Evolutionary conservation across 2,113 vertebrate species (phyloP), one percentile per base, ranked within the genome.

Genomic region (Vidua macroura): DNA sequence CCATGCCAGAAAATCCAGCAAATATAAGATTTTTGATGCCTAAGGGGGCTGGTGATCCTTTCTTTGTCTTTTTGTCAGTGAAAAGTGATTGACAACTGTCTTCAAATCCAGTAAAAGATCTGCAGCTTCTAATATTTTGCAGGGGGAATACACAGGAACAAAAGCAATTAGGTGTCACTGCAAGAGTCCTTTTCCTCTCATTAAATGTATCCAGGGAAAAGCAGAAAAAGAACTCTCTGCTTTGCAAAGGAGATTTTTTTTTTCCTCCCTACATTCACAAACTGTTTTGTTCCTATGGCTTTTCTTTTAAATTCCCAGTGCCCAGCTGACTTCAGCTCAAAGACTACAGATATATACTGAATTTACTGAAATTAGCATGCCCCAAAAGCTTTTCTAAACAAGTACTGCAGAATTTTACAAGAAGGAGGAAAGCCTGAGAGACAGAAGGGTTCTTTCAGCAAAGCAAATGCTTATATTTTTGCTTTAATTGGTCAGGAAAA

Each of bases 101-200:
- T 56, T 77, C 75, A 92, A 92, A 92, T 66, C 46, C 66, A 86
- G 72, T 14, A 56, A 35, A 58, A 74, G 39, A 74, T 72, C 59
- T 80, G 39, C 68, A 90, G 25, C 15, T 81, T 93, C 46, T 43
- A 39, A 83, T 53, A 35, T 64, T 93, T 88, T 86, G 63, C 64
- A 85, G 62, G 59, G 86, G 83, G 46, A 77, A 87, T 88, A 86
- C 19, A 44, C 21, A 68, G 60, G 75, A 95, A 91, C 90, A 86
- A 95, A 95, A 90, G 76, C 64, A 94, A 94, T 94, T 94, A 92
- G 66, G 46, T 81, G 58, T 56, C 80, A 66, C 66, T 89, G 69
- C 73, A 92, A 78, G 49, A 88, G 44, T 15, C 53, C 74, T 92
- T 81, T 82, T 62, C 58, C 37, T 88, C 82, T 92, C 75, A 86